These are phyloP conservation scores for Theonella swinhoei DNA, from an alignment of 37 sponge, comb jelly and placozoan genomes.

Conservation along the genomic window DNA sequence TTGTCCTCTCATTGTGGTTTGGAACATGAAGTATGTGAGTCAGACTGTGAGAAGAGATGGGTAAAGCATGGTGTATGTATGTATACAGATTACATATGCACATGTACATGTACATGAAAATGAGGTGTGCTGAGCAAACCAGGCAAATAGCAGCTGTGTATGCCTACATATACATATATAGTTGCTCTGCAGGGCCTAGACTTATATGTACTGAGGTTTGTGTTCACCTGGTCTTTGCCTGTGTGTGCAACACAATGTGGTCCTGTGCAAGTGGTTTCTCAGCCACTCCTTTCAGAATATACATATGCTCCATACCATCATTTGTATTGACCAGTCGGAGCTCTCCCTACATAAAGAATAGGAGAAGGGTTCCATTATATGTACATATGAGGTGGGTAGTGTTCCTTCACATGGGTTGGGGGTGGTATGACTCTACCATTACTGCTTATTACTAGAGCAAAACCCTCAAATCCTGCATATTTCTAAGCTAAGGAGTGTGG, in stretches of 20 bases:
- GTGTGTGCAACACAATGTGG: conserved; percentile 48
- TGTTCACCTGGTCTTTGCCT: conserved; percentile 68
- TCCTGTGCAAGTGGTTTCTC: conserved; percentile 79
- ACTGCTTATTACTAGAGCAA: too few species aligned
- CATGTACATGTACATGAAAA: too few species aligned
- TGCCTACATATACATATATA: neutral
- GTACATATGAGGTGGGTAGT: too few species aligned
- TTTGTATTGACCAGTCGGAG: conserved; percentile 58
- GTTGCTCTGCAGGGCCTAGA: neutral
- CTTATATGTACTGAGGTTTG: neutral
- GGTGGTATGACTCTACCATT: too few species aligned
- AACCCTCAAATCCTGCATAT: too few species aligned
- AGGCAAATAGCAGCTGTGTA: too few species aligned
- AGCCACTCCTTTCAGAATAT: conserved; percentile 72
- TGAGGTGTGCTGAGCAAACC: too few species aligned
- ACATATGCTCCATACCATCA: conserved; percentile 62
- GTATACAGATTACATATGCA: neutral
- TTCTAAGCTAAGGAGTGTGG: too few species aligned
- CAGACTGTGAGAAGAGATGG: conserved; percentile 8
- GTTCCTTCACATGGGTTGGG: too few species aligned
- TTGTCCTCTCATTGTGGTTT: conserved; percentile 61
- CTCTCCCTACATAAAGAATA: conserved; percentile 49
- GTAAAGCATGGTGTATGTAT: neutral
- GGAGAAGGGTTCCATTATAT: neutral
- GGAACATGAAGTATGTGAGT: conserved; percentile 75